These are phyloP conservation scores for Trichopoda pennipes DNA, from an alignment of 2,888 invertebrate species.

Conservation along the genomic window DNA sequence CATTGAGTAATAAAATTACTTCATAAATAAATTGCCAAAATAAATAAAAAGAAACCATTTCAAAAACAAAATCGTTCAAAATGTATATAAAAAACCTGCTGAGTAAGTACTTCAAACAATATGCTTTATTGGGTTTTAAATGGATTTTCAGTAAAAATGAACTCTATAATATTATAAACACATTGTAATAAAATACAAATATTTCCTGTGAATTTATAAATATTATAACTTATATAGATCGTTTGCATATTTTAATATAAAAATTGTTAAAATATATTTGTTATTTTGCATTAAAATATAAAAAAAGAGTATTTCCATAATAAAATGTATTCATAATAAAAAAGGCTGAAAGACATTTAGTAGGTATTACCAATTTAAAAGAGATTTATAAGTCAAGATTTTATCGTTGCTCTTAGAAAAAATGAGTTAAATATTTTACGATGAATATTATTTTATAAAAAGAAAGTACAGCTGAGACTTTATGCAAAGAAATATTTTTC, in stretches of 20 bases:
- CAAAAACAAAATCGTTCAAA: slow-evolving; percentile 29
- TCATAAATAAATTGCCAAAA: slow-evolving; percentile 59
- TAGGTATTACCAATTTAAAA: slow-evolving; percentile 8
- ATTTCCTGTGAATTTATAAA: slow-evolving; percentile 19
- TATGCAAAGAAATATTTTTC: too few relatives aligned
- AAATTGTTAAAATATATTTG: slow-evolving; percentile 19
- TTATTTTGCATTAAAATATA: slow-evolving; percentile 6
- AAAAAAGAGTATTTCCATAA: slow-evolving; percentile 21
- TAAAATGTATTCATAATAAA: slow-evolving; percentile 8
- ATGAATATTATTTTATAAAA: too few relatives aligned
- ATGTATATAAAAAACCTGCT: slow-evolving; percentile 57
- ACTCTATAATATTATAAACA: slow-evolving; percentile 44
- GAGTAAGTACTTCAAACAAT: slow-evolving; percentile 59
- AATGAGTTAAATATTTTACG: background rate
- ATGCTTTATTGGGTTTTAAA: slow-evolving; percentile 65
- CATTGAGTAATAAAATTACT: slow-evolving; percentile 55
- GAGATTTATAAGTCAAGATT: slow-evolving; percentile 36
- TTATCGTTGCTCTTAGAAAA: background rate
- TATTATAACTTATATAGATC: background rate
- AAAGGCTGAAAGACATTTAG: background rate
- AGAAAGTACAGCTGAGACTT: too few relatives aligned
- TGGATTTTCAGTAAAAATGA: slow-evolving; percentile 54
- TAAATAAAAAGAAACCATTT: slow-evolving; percentile 25
- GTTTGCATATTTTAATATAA: background rate
- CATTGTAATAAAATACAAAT: slow-evolving; percentile 35